Evolutionary conservation across 2,888 invertebrate genomes (phyloP), one percentile per base, ranked within the genome.

Genomic region (Agonum fuliginosum): DNA sequence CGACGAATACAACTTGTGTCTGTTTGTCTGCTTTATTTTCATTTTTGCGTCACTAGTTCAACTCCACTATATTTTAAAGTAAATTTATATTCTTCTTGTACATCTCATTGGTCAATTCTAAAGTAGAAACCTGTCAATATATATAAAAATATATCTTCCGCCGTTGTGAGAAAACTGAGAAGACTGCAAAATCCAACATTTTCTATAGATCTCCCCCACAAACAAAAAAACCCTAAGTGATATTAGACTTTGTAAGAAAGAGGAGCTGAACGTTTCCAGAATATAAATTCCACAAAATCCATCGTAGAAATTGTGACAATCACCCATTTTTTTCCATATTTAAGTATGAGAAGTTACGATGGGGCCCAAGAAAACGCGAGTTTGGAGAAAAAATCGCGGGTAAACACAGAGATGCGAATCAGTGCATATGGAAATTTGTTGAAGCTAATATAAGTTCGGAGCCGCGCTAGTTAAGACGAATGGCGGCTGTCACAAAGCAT

Each of bases 381-480:
- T 46, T 46, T 12, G 17, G 10, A 6, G 37, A 22, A 51, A 51
- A 58, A 58, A 27, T 5, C 27, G 24, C 14, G 27, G 51, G 22
- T 51, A 51, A 51, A 51, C 51, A 58, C 12, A 30, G 46, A 46
- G 17, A 70, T 46, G 70, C 43, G 22, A 46, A 22, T 43, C 43
- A 46, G 27, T 24, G 71, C 17, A 51, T 30, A 71, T 30, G 71
- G 80, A 79, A 79, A 79, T 81, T 81, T 81, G 81, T 80, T 80
- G 78, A 81, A 80, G 78, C 81, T 81, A 81, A 81, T 81, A 79
- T 80, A 80, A 81, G 80, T 81, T 81, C 80, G 76, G 80, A 78
- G 80, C 78, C 79, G 70, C 71, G 67, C 75, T 80, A 80, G 80
- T 80, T 74, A 79, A 80, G 80, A 80, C 79, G 76, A 78, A 80